Evolutionary conservation across 2,113 vertebrate species (phyloP).

Genomic region (Brachirus orientalis): DNA sequence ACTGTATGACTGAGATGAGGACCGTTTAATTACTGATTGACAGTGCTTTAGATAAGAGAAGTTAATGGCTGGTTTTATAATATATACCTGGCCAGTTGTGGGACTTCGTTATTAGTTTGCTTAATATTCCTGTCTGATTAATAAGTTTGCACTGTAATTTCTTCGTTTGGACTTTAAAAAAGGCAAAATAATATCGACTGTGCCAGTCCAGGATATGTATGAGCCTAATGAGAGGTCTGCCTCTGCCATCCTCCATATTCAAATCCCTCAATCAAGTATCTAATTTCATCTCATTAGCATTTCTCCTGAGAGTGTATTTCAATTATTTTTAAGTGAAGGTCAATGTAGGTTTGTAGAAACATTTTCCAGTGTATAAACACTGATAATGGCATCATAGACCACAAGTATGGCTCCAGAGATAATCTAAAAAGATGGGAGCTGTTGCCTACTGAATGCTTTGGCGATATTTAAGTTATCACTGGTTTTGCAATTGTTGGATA

Average conservation of each 20-base stretch:
- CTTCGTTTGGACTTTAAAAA: too few relatives aligned
- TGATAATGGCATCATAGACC: too few relatives aligned
- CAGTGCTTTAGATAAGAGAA: slow-evolving; percentile 3
- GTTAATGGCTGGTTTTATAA: not conserved
- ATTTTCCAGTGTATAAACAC: too few relatives aligned
- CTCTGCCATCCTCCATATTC: slow-evolving; percentile 9
- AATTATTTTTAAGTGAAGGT: slow-evolving; percentile 4
- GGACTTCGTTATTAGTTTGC: not conserved
- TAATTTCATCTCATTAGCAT: slow-evolving; percentile 23
- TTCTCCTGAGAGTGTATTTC: slow-evolving; percentile 9
- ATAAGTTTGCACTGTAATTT: not conserved
- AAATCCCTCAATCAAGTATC: slow-evolving; percentile 2
- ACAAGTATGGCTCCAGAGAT: too few relatives aligned
- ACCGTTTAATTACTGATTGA: not conserved
- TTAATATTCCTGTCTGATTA: not conserved
- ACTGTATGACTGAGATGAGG: not conserved
- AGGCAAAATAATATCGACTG: not conserved
- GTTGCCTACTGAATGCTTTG: too few relatives aligned
- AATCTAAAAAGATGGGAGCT: too few relatives aligned
- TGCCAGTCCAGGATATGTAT: slow-evolving; percentile 13
- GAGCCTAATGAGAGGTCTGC: slow-evolving; percentile 8
- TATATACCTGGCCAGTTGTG: not conserved
- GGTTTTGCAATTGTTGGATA: too few relatives aligned
- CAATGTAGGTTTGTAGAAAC: not conserved
- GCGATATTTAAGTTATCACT: too few relatives aligned